Percentiles rank a stretch among this genome's conserved stretches.
phyloP scores from a whole-genome alignment of 2,888 invertebrate species.

The Homarus gammarus region DNA sequence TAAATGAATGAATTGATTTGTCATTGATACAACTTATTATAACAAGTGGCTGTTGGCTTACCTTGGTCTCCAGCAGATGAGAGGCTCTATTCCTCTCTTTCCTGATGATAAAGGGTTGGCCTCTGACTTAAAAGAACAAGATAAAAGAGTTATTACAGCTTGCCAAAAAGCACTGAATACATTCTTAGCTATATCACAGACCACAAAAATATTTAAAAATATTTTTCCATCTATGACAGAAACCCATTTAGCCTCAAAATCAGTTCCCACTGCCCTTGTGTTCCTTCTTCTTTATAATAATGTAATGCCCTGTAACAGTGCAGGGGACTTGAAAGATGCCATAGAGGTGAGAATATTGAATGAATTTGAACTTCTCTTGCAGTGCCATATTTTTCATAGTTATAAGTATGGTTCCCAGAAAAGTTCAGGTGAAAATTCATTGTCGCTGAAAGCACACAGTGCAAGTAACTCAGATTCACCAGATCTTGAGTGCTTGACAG shows the following conservation, averaged over 20 bases:
- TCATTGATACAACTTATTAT: not conserved
- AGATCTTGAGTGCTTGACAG: not conserved
- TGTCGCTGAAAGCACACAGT: not conserved
- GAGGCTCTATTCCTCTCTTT: conserved; percentile 4
- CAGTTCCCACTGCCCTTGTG: not conserved
- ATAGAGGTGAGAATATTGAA: not conserved
- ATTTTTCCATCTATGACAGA: not conserved
- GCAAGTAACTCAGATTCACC: not conserved
- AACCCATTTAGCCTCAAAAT: not conserved
- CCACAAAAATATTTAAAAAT: not conserved
- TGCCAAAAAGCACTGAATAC: not conserved
- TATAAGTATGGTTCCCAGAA: not conserved
- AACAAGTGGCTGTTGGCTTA: conserved; percentile 29
- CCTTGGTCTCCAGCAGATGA: conserved; percentile 11
- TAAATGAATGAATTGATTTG: not conserved
- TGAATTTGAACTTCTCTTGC: not conserved
- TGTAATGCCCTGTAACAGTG: not conserved
- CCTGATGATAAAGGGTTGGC: not conserved
- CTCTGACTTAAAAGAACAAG: not conserved
- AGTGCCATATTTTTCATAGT: conserved; percentile 1
- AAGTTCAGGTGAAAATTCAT: not conserved
- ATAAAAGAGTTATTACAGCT: not conserved
- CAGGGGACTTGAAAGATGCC: not conserved
- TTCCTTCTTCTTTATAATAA: not conserved
- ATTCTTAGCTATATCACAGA: not conserved